Evolutionary conservation across 2,888 invertebrate genomes (phyloP), one percentile per base, ranked within the genome.

Genomic region (Synanthedon formicaeformis): DNA sequence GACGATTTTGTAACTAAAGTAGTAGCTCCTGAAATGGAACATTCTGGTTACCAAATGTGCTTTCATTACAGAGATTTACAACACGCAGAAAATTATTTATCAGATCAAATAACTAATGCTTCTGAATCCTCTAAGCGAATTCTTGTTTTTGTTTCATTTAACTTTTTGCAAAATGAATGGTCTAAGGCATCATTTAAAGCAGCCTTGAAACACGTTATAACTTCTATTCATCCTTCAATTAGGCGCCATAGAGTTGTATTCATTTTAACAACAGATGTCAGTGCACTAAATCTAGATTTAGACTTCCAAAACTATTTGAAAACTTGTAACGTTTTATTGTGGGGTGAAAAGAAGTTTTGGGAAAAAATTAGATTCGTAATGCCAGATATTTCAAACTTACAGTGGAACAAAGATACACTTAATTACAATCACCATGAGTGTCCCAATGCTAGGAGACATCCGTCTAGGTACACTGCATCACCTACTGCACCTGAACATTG

Each of bases 331-430:
- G 92, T 92, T 52, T 89, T 92, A 60, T 89, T 93, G 60, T 94
- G 93, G 92, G 93, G 93, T 59, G 95, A 96, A 78, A 92, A 92
- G 66, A 90, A 94, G 66, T 96, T 96, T 84, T 96, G 96, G 96
- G 94, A 95, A 66, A 95, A 96, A 81, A 89, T 96, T 59, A 90
- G 93, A 58, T 91, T 89, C 81, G 92, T 94, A 53, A 92, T 96
- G 91, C 95, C 95, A 56, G 96, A 96, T 62, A 86, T 88, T 61
- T 84, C 89, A 53, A 90, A 90, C 70, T 86, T 90, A 64, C 88
- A 90, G 68, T 90, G 90, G 87, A 91, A 91, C 70, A 89, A 89
- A 64, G 88, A 87, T 57, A 76, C 79, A 58, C 73, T 89, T 59
- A 89, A 88, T 76, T 88, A 88, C 64, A 86, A 81, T 68, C 89